phyloP scores from a whole-genome alignment of 2,888 invertebrate species.

The Disparrhopalites patrizii region DNA sequence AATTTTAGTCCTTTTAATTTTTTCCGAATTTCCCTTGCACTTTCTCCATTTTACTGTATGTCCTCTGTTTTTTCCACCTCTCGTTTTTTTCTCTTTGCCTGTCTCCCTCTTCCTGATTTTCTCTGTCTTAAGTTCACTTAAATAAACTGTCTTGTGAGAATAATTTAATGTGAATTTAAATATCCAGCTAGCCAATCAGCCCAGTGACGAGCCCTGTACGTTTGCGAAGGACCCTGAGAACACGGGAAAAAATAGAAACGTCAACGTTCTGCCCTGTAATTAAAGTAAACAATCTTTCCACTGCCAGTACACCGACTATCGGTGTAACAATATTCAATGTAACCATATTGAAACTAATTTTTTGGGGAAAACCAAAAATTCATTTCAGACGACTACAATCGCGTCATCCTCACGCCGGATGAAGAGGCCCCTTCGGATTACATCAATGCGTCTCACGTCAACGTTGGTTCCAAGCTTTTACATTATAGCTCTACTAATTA shows the following conservation, averaged over 20 bases:
- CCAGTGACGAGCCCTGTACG: conserved; percentile 3
- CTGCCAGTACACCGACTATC: too few relatives aligned
- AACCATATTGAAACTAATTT: neutral
- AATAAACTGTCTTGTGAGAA: too few relatives aligned
- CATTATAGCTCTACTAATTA: too few relatives aligned
- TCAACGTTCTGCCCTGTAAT: conserved; percentile 11
- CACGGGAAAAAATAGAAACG: conserved; percentile 4
- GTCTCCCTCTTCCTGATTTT: too few relatives aligned
- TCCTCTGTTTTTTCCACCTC: neutral
- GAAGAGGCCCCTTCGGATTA: conserved; percentile 79
- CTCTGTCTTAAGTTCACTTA: too few relatives aligned
- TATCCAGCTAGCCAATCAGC: conserved; percentile 15
- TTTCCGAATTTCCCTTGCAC: neutral
- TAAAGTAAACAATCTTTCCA: too few relatives aligned
- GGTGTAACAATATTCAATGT: neutral
- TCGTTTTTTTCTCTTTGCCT: neutral
- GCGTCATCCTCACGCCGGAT: conserved; percentile 79
- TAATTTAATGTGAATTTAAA: neutral
- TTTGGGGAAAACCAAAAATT: neutral
- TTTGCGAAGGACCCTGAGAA: conserved; percentile 8
- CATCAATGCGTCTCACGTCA: conserved; percentile 88
- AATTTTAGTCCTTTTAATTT: too few relatives aligned
- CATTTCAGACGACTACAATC: conserved; percentile 80
- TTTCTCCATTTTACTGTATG: neutral
- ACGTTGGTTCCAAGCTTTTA: too few relatives aligned